These are phyloP conservation scores for Chloroceryle amazona DNA, from an alignment of 2,797 vertebrate species.

Conservation along the genomic window DNA sequence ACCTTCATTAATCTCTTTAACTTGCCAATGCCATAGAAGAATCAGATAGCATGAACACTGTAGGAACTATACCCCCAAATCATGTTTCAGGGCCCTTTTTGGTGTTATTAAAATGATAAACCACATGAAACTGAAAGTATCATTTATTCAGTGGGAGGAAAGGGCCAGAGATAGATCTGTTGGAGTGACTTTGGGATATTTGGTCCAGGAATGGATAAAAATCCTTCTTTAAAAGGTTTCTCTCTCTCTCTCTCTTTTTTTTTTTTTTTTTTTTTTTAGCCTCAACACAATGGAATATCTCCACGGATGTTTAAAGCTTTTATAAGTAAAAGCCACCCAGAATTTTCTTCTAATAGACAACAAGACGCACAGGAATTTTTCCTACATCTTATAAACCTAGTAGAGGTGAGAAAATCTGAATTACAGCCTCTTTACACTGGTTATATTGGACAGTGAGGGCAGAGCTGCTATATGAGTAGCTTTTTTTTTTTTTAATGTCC, in stretches of 20 bases:
- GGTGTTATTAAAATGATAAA: neutral
- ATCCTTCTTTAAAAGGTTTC: neutral
- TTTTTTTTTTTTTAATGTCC: neutral
- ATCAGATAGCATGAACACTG: neutral
- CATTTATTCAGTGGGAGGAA: neutral
- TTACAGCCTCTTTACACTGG: neutral
- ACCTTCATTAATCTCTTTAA: neutral
- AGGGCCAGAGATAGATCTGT: neutral
- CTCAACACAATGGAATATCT: slow-evolving; percentile 92
- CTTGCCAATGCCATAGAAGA: neutral
- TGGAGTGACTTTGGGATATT: neutral
- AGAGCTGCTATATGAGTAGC: neutral
- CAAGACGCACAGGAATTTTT: slow-evolving; percentile 96
- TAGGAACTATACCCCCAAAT: fast-evolving
- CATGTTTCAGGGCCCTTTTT: neutral
- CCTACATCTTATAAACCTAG: slow-evolving; percentile 91
- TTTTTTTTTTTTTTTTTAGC: slow-evolving; percentile 76
- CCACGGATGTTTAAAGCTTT: slow-evolving; percentile 94
- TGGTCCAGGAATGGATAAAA: neutral
- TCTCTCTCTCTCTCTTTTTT: neutral
- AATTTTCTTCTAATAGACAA: slow-evolving; percentile 97
- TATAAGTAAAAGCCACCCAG: slow-evolving; percentile 92
- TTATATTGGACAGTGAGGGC: neutral
- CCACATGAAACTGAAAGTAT: neutral
- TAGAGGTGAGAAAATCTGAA: slow-evolving; percentile 88